These are phyloP conservation scores for Cephus cinctus DNA, from an alignment of 1,140 invertebrate species.

Conservation along the genomic window DNA sequence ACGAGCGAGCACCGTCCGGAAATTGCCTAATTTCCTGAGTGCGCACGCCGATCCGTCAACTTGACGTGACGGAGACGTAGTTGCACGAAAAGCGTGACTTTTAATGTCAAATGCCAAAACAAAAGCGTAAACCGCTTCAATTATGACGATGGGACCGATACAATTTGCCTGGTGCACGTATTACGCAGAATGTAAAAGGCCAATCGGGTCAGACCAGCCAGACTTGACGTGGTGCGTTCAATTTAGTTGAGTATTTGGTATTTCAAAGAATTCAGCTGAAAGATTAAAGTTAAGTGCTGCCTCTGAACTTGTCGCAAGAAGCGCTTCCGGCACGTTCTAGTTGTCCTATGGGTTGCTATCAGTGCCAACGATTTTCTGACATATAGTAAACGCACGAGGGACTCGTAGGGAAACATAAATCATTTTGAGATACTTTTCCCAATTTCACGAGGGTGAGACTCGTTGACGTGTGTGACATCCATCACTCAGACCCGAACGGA, in stretches of 20 bases:
- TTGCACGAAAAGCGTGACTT: slow-evolving; percentile 52
- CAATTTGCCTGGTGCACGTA: background rate
- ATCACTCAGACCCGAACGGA: slow-evolving; percentile 20
- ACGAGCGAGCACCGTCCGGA: slow-evolving; percentile 54
- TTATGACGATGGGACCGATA: background rate
- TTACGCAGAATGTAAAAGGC: too few species aligned
- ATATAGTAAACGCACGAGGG: background rate
- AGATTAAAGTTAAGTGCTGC: too few species aligned
- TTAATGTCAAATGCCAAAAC: slow-evolving; percentile 58
- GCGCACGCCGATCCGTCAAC: slow-evolving; percentile 56
- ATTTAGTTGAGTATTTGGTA: background rate
- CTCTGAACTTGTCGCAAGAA: too few species aligned
- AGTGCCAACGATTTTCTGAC: slow-evolving; percentile 20
- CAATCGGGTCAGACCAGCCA: background rate
- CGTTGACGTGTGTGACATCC: slow-evolving; percentile 34
- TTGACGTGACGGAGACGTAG: slow-evolving; percentile 52
- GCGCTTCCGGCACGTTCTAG: too few species aligned
- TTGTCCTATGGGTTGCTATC: background rate
- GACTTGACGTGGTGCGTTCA: background rate
- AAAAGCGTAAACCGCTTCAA: slow-evolving; percentile 20
- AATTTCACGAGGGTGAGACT: slow-evolving; percentile 14
- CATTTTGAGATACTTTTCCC: slow-evolving; percentile 23
- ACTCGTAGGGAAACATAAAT: slow-evolving; percentile 23
- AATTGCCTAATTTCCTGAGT: slow-evolving; percentile 60
- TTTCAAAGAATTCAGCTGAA: too few species aligned